These are phyloP conservation scores for Alectoris magna DNA, from an alignment of 2,797 vertebrate species.

Conservation along the genomic window DNA sequence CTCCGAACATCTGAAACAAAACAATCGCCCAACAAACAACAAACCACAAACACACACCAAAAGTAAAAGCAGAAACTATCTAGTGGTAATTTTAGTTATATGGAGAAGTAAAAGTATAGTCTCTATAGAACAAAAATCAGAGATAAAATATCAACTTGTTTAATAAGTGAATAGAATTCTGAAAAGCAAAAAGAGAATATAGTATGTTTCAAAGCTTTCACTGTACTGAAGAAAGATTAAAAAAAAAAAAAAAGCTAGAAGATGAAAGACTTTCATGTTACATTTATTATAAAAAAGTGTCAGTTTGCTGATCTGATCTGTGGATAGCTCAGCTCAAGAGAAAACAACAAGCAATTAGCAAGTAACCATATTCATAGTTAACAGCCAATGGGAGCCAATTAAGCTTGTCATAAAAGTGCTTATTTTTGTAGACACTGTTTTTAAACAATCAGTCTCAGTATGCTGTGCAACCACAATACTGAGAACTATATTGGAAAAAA, in stretches of 20 bases:
- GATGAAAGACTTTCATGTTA: not conserved
- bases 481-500: not conserved
- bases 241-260: not conserved
- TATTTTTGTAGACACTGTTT: not conserved
- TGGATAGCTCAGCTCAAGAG: not conserved
- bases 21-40: not conserved
- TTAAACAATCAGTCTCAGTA: not conserved
- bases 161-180: not conserved
- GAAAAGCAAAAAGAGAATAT: not conserved
- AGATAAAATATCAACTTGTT: not conserved
- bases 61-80: not conserved
- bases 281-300: not conserved
- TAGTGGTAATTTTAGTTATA: not conserved
- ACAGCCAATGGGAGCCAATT: slow-evolving; percentile 3
- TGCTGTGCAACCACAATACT: not conserved
- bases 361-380: not conserved
- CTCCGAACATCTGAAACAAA: not conserved
- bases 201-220: not conserved
- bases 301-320: not conserved
- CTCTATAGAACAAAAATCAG: not conserved
- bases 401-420: not conserved
- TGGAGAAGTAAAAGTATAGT: accelerated
- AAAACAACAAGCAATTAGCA: slow-evolving; percentile 28
- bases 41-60: not conserved
- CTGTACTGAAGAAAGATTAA: not conserved